Conservation (phyloP, 35 echinoderm and acorn worm species). For the Apostichopus japonicus region DNA sequence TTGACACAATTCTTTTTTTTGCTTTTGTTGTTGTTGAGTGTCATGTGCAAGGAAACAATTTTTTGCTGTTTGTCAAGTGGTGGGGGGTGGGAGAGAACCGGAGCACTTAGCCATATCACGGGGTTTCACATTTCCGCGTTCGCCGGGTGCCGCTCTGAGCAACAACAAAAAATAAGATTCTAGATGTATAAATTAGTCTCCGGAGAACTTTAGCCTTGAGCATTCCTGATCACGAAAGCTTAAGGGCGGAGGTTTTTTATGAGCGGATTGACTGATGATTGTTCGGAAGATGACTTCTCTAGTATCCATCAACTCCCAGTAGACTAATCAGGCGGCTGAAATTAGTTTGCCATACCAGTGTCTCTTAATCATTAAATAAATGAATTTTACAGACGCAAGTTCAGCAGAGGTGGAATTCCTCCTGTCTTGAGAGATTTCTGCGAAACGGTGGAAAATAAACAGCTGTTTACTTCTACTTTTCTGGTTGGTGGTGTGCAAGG, state of each 20-base stretch:
- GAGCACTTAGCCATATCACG: too few species aligned
- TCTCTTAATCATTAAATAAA: slow-evolving; percentile 3
- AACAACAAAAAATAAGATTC: background rate
- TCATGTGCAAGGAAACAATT: too few species aligned
- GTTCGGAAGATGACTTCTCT: slow-evolving; percentile 2
- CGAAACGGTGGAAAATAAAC: background rate
- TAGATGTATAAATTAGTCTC: background rate
- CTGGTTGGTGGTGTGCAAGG: background rate
- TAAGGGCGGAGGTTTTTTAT: background rate
- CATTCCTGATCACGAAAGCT: background rate
- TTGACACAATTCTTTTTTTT: too few species aligned
- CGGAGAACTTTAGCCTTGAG: background rate
- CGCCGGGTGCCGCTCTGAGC: background rate
- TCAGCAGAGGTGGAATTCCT: slow-evolving; percentile 1
- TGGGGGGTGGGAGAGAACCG: too few species aligned
- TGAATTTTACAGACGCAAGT: background rate
- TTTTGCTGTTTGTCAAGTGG: too few species aligned
- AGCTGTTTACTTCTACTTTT: background rate
- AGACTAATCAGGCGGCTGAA: slow-evolving; percentile 5
- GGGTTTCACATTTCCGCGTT: background rate
- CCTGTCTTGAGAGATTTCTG: background rate
- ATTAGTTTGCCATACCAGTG: background rate
- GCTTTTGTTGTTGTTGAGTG: too few species aligned
- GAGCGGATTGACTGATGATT: background rate
- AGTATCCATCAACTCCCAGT: slow-evolving; percentile 1